Evolutionary conservation across 2,888 invertebrate genomes (phyloP).

Genomic region (Frankliniella intonsa): DNA sequence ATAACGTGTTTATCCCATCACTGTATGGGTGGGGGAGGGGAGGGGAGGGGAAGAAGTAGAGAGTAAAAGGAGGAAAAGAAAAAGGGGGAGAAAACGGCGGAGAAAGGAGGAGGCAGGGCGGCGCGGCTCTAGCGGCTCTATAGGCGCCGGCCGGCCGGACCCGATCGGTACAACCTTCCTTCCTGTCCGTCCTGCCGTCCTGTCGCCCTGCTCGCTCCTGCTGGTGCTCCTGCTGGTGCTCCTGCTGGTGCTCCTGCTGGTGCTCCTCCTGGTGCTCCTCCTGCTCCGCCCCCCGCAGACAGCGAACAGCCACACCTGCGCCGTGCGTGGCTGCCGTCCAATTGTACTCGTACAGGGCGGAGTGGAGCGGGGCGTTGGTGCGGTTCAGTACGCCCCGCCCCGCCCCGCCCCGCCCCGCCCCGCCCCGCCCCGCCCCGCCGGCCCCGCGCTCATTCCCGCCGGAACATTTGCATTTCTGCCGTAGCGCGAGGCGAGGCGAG

Average conservation of each 20-base stretch:
- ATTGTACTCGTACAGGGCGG: no score
- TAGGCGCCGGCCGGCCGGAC: not conserved
- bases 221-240: no score
- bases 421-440: no score
- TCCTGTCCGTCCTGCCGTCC: not conserved
- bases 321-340: no score
- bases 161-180: conserved; percentile 1
- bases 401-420: no score
- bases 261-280: no score
- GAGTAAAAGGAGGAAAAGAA: not conserved
- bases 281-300: no score
- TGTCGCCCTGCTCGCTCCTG: no score
- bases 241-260: no score
- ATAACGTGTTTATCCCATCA: conserved; percentile 26
- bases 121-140: not conserved
- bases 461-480: not conserved
- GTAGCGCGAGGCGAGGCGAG: not conserved
- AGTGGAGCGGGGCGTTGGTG: no score
- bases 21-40: not conserved
- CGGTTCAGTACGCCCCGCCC: no score
- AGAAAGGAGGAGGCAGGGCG: not conserved
- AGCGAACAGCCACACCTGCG: no score
- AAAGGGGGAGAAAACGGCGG: not conserved
- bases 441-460: not conserved
- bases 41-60: not conserved